phyloP scores from a whole-genome alignment of 1,140 invertebrate genomes.

The Plectrocnemia conspersa region DNA sequence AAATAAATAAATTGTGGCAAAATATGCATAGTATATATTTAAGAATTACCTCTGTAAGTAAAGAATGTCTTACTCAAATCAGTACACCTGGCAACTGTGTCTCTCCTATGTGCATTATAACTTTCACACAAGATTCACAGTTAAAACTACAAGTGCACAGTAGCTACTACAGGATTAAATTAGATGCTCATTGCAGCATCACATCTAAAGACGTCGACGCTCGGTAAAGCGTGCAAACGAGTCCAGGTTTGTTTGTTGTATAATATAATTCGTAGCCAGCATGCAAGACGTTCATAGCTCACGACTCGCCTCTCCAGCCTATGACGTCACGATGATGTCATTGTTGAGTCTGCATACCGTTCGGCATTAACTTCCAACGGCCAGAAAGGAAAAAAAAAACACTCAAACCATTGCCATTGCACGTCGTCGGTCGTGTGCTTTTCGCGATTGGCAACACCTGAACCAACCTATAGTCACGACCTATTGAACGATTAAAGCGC shows the following conservation, averaged over 20 bases:
- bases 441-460: neutral
- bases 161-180: neutral
- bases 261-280: too few species aligned
- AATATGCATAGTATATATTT: too few species aligned
- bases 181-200: neutral
- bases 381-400: too few species aligned
- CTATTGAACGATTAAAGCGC: conserved; percentile 15
- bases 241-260: neutral
- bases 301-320: neutral
- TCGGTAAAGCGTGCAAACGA: neutral
- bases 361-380: neutral
- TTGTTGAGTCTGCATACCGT: neutral
- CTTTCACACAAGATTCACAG: too few species aligned
- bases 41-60: too few species aligned
- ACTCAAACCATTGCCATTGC: neutral
- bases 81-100: too few species aligned
- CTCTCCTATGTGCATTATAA: too few species aligned
- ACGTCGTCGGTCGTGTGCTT: neutral
- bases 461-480: conserved; percentile 12
- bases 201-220: neutral
- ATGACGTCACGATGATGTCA: conserved; percentile 5
- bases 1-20: too few species aligned
- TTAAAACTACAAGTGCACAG: too few species aligned
- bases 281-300: neutral
- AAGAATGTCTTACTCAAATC: too few species aligned